Conservation (phyloP, 2,888 invertebrate genomes). For the Apocheima hispidaria region DNA sequence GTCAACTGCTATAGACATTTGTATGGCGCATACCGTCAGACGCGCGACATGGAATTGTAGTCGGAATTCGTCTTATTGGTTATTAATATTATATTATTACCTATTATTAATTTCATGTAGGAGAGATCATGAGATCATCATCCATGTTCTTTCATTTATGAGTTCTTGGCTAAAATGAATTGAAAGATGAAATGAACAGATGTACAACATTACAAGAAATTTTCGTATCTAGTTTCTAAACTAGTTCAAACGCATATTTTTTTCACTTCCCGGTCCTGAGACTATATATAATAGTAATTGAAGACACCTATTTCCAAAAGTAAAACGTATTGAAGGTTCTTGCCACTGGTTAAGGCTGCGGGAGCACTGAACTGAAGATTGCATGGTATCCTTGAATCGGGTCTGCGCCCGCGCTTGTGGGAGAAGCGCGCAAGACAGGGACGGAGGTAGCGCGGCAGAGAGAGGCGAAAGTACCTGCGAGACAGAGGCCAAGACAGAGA, state of each 20-base stretch:
- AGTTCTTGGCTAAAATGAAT: no score
- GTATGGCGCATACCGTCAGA: no score
- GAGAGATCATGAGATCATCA: no score
- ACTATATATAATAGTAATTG: not conserved
- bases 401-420: conserved; percentile 62
- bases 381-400: conserved; percentile 78
- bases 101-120: no score
- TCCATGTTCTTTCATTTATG: no score
- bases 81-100: no score
- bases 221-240: no score
- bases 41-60: no score
- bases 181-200: no score
- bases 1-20: no score
- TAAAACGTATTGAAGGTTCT: conserved; percentile 38
- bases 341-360: conserved; percentile 61
- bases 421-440: conserved; percentile 66
- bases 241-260: not conserved
- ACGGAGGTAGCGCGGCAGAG: conserved; percentile 63
- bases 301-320: conserved; percentile 14
- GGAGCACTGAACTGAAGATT: conserved; percentile 81
- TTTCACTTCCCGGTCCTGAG: not conserved
- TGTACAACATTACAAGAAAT: no score
- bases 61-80: no score
- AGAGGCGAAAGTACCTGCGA: conserved; percentile 40
- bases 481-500: conserved; percentile 56